phyloP scores from a whole-genome alignment of 1,140 invertebrate species.

The Pseudomyrmex concolor region DNA sequence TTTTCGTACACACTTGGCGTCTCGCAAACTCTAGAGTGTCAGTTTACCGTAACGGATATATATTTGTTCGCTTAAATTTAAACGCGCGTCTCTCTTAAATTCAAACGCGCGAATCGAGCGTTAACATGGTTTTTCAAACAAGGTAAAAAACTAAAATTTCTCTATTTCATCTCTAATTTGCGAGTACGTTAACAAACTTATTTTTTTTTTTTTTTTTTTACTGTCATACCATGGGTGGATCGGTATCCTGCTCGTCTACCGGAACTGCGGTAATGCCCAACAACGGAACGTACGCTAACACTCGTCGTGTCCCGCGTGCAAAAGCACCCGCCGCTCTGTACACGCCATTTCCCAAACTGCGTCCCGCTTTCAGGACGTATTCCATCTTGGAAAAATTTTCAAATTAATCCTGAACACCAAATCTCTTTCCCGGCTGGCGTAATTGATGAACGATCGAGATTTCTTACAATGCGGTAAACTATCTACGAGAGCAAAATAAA shows the following conservation, averaged over 20 bases:
- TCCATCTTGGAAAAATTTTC: constrained; percentile 75
- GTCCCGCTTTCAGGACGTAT: constrained; percentile 80
- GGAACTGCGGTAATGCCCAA: constrained; percentile 72
- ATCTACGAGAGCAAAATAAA: too few relatives aligned
- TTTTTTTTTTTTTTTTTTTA: neutral
- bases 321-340: constrained; percentile 79
- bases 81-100: neutral
- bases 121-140: constrained; percentile 5
- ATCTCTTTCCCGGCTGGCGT: neutral
- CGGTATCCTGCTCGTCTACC: constrained; percentile 5
- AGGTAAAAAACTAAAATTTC: neutral
- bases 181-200: neutral
- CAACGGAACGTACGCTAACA: constrained; percentile 80
- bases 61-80: constrained; percentile 18
- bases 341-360: constrained; percentile 78
- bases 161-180: neutral
- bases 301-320: constrained; percentile 77
- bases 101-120: neutral
- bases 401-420: constrained; percentile 1
- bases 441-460: constrained; percentile 11
- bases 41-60: constrained; percentile 55
- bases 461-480: too few relatives aligned
- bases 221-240: constrained; percentile 44
- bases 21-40: constrained; percentile 47
- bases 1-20: constrained; percentile 32